A percentile compares a stretch with the other conserved stretches of the same genome.
These are phyloP conservation scores for Ceyx erithaca DNA, from an alignment of 2,797 vertebrate species.

Conservation along the genomic window DNA sequence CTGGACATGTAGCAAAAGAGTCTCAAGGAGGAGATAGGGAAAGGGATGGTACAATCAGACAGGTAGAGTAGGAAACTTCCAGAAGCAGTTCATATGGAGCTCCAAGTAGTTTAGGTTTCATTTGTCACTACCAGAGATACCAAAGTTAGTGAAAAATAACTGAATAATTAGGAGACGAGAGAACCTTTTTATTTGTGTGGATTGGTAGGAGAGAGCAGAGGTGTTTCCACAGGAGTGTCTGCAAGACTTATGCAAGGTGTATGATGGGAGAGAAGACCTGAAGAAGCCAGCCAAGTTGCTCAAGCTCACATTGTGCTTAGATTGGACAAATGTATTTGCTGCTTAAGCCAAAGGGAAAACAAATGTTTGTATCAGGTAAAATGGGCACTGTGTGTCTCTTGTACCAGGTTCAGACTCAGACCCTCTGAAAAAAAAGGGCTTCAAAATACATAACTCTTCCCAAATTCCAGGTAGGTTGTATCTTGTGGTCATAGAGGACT, in stretches of 20 bases:
- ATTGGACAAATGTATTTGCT: background rate
- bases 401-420: background rate
- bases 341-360: background rate
- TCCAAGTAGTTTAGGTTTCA: background rate
- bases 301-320: background rate
- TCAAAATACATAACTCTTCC: background rate
- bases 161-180: background rate
- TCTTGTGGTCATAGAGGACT: background rate
- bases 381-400: fast-evolving
- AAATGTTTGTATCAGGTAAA: background rate
- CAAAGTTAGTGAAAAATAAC: background rate
- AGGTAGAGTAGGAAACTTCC: background rate
- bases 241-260: fast-evolving
- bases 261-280: background rate
- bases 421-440: background rate
- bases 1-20: background rate
- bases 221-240: background rate
- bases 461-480: background rate
- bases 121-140: background rate
- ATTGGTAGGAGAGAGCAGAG: background rate
- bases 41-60: background rate
- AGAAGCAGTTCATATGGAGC: background rate
- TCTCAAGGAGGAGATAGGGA: background rate
- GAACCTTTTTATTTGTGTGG: fast-evolving
- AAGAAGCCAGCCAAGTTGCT: background rate